Percentiles rank a stretch among this genome's conserved stretches.
Conservation (phyloP, 2,113 vertebrate species). For the Engraulis encrasicolus region DNA sequence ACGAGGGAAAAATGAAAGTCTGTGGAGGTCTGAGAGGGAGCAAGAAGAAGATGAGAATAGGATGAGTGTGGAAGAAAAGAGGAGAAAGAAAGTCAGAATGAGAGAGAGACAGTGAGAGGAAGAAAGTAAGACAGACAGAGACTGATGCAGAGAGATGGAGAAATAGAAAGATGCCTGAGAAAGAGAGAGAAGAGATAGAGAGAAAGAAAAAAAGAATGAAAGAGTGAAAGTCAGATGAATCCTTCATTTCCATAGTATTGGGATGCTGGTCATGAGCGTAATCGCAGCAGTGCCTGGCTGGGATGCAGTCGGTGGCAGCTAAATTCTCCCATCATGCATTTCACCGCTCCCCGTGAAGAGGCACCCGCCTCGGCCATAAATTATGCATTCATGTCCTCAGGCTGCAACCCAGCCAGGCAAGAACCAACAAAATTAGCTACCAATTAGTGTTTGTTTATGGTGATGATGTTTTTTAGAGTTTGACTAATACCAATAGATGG, state of each 20-base stretch:
- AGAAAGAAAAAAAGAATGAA: slow-evolving; percentile 31
- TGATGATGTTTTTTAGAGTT: slow-evolving; percentile 58
- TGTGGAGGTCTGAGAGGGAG: not conserved
- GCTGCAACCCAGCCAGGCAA: slow-evolving; percentile 90
- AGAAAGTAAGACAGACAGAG: too few relatives aligned
- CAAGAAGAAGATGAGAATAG: slow-evolving; percentile 24
- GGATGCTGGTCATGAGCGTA: slow-evolving; percentile 73
- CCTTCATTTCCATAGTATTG: slow-evolving; percentile 79
- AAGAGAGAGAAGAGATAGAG: not conserved
- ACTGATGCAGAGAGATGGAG: too few relatives aligned
- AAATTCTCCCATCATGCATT: slow-evolving; percentile 78
- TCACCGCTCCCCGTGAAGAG: slow-evolving; percentile 74
- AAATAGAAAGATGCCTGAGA: too few relatives aligned
- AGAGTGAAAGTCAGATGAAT: slow-evolving; percentile 20
- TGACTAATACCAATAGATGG: slow-evolving; percentile 30
- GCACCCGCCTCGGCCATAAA: slow-evolving; percentile 75
- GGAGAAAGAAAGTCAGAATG: not conserved
- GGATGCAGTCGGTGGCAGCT: too few relatives aligned
- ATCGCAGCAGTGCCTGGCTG: slow-evolving; percentile 74
- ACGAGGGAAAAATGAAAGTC: not conserved
- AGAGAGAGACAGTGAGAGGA: not conserved
- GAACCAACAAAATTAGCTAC: slow-evolving; percentile 85
- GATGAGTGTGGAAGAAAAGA: not conserved
- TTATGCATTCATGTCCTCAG: slow-evolving; percentile 89
- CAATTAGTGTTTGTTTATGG: slow-evolving; percentile 87